Evolutionary conservation across 2,888 invertebrate genomes (phyloP).

Genomic region (Epistrophe eligans): DNA sequence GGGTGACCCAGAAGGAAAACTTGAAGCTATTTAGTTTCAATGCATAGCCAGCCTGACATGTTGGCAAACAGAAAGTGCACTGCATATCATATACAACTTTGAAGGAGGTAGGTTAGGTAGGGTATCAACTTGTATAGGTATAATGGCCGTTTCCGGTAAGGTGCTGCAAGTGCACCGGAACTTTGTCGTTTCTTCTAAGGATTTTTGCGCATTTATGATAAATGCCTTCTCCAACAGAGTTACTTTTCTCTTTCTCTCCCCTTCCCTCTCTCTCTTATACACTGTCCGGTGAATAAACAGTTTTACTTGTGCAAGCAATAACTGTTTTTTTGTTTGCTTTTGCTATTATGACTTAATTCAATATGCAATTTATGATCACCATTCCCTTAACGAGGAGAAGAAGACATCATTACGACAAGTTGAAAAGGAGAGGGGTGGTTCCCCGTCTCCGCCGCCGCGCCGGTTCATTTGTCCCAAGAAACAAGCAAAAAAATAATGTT

Average conservation of each 20-base stretch:
- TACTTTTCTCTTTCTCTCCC: slow-evolving; percentile 10
- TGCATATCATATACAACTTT: slow-evolving; percentile 44
- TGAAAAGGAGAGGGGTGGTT: background rate
- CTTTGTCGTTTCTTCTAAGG: slow-evolving; percentile 62
- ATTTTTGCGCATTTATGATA: slow-evolving; percentile 70
- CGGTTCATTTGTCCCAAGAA: slow-evolving; percentile 17
- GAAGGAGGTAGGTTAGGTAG: background rate
- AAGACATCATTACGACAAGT: slow-evolving; percentile 43
- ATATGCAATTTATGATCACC: slow-evolving; percentile 62
- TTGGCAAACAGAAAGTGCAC: slow-evolving; percentile 49
- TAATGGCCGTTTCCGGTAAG: slow-evolving; percentile 69
- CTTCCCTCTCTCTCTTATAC: background rate
- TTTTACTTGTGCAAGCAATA: slow-evolving; percentile 44
- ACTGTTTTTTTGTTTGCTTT: slow-evolving; percentile 33
- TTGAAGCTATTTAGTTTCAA: background rate
- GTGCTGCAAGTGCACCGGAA: slow-evolving; percentile 75
- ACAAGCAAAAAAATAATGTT: slow-evolving; percentile 22
- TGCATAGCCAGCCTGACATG: slow-evolving; percentile 50
- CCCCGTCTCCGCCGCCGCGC: too few species aligned
- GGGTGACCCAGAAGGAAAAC: background rate
- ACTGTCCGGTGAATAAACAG: slow-evolving; percentile 13
- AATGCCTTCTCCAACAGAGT: slow-evolving; percentile 41
- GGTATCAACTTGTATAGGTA: slow-evolving; percentile 51
- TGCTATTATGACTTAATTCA: slow-evolving; percentile 65
- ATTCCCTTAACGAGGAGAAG: slow-evolving; percentile 51